A percentile compares a stretch with the other conserved stretches of the same genome.
Conservation (phyloP, 2,888 invertebrate genomes). For the Eupithecia centaureata region DNA sequence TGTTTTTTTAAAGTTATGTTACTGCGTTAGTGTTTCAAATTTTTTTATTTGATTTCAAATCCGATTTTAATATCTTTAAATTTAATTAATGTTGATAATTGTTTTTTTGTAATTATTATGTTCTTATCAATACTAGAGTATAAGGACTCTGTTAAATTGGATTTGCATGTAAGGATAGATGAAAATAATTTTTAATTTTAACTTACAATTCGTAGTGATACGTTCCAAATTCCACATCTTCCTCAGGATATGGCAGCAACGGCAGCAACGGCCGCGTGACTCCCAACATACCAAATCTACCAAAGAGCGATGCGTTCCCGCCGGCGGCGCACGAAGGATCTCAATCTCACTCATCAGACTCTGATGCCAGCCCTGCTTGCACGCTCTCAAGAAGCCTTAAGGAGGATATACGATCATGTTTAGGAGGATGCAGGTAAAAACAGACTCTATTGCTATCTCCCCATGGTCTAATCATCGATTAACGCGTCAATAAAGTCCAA, state of each 20-base stretch:
- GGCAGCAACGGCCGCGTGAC: slow-evolving; percentile 78
- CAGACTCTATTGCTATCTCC: neutral
- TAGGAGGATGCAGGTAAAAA: slow-evolving; percentile 73
- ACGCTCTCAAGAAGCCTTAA: slow-evolving; percentile 75
- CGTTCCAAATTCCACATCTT: neutral
- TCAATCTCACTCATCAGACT: slow-evolving; percentile 75
- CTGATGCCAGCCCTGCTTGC: slow-evolving; percentile 70
- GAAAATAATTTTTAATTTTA: no score
- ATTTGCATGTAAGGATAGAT: no score
- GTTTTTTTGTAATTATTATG: no score
- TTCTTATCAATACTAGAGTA: no score
- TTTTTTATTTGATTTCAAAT: no score
- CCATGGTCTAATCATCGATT: neutral
- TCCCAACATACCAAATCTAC: slow-evolving; percentile 77
- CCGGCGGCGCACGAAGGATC: slow-evolving; percentile 70
- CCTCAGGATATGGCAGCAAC: slow-evolving; percentile 74
- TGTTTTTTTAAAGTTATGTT: no score
- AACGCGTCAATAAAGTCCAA: neutral
- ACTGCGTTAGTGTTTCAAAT: no score
- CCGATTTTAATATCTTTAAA: no score
- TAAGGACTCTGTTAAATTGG: no score
- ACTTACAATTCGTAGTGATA: no score
- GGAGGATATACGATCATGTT: slow-evolving; percentile 75
- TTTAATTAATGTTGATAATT: no score
- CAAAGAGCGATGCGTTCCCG: slow-evolving; percentile 71